Evolutionary conservation across 2,888 invertebrate species (phyloP).

Genomic region (Ophonus ardosiacus): DNA sequence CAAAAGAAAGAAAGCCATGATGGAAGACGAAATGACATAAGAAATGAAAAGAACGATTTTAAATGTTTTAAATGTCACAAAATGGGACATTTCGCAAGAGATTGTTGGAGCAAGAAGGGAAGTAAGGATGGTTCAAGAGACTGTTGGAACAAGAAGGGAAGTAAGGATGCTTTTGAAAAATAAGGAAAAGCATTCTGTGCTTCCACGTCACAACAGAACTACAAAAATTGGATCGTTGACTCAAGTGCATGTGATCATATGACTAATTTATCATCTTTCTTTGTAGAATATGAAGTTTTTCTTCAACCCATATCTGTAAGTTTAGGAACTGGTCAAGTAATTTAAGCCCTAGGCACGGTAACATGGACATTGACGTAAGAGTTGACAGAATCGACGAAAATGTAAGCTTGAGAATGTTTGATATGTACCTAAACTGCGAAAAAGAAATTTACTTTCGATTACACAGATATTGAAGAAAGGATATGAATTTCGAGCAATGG

Average conservation of each 20-base stretch:
- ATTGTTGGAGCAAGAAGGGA: not conserved
- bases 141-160: too few species aligned
- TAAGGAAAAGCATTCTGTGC: slow-evolving; percentile 4
- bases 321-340: slow-evolving; percentile 55
- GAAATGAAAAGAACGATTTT: too few species aligned
- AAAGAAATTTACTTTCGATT: slow-evolving; percentile 61
- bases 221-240: slow-evolving; percentile 54
- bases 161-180: not conserved
- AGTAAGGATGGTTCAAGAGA: too few species aligned
- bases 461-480: too few species aligned
- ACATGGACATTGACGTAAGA: slow-evolving; percentile 52
- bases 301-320: slow-evolving; percentile 37
- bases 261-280: slow-evolving; percentile 35
- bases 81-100: slow-evolving; percentile 54
- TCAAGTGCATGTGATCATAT: slow-evolving; percentile 63
- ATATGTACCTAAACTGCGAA: slow-evolving; percentile 58
- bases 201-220: not conserved
- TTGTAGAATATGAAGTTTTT: slow-evolving; percentile 45
- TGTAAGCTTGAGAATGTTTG: too few species aligned
- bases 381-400: too few species aligned
- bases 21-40: too few species aligned
- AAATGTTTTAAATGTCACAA: slow-evolving; percentile 55
- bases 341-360: slow-evolving; percentile 56
- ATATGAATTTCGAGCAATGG: too few species aligned
- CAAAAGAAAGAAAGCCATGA: too few species aligned